These are phyloP conservation scores for Xestia ashworthii DNA, from an alignment of 2,888 invertebrate genomes.

Conservation along the genomic window DNA sequence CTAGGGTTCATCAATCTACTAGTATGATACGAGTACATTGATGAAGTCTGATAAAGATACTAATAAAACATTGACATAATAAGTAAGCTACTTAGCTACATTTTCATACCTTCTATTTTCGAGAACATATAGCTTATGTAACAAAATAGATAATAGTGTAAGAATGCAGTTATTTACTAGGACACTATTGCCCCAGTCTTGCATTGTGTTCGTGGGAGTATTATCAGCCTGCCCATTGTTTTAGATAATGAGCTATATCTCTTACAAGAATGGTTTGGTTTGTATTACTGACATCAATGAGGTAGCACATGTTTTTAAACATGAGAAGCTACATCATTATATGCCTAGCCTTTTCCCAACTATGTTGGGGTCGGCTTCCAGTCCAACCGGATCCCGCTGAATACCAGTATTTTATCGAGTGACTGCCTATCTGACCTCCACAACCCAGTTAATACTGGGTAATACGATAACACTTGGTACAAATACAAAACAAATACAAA, in stretches of 20 bases:
- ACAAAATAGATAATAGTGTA: neutral
- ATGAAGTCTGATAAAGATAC: neutral
- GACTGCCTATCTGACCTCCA: too few relatives aligned
- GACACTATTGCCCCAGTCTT: slow-evolving; percentile 20
- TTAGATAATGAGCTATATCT: slow-evolving; percentile 43
- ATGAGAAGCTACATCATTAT: neutral
- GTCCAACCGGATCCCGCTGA: too few relatives aligned
- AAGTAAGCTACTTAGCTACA: slow-evolving; percentile 1
- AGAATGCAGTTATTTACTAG: slow-evolving; percentile 35
- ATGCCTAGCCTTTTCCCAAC: too few relatives aligned
- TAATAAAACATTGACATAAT: neutral
- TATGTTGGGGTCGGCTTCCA: too few relatives aligned
- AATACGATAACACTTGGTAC: too few relatives aligned
- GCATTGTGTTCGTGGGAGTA: slow-evolving; percentile 49
- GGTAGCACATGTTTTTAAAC: neutral
- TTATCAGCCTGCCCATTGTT: slow-evolving; percentile 54
- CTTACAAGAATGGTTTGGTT: slow-evolving; percentile 29
- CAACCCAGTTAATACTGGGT: too few relatives aligned
- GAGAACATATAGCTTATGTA: slow-evolving; percentile 16
- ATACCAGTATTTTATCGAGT: too few relatives aligned
- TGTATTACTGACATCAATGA: slow-evolving; percentile 15
- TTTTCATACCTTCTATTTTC: neutral
- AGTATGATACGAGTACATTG: neutral
- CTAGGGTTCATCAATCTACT: neutral
- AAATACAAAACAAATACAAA: too few relatives aligned